These are phyloP conservation scores for Pseudochaenichthys georgianus DNA, from an alignment of 2,797 vertebrate species.

Conservation along the genomic window DNA sequence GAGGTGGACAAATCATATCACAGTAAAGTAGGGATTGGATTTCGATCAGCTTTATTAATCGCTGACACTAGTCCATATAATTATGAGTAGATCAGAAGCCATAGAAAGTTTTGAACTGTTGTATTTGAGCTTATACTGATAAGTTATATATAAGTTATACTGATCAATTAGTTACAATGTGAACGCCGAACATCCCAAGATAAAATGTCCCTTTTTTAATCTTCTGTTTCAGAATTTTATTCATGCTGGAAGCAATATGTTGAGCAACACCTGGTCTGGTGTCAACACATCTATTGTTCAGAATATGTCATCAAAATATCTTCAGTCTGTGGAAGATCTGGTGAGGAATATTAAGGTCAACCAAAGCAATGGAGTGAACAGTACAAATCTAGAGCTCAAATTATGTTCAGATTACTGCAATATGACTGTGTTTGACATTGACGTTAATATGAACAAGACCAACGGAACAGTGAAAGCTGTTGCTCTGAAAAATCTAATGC, in stretches of 20 bases:
- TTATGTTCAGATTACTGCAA: slow-evolving; percentile 67
- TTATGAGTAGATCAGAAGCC: too few species aligned
- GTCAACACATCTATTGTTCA: neutral
- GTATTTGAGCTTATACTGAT: neutral
- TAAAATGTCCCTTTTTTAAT: neutral
- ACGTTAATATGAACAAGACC: slow-evolving; percentile 52
- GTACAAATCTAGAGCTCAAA: slow-evolving; percentile 74
- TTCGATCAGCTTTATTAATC: too few species aligned
- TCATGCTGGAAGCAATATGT: slow-evolving; percentile 77
- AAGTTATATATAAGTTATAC: too few species aligned
- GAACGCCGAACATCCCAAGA: neutral
- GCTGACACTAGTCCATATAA: too few species aligned
- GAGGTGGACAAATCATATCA: neutral
- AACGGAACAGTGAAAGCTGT: slow-evolving; percentile 71
- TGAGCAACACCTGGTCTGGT: slow-evolving; percentile 61
- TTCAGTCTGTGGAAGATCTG: slow-evolving; percentile 79
- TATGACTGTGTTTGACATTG: slow-evolving; percentile 54
- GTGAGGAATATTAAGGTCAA: slow-evolving; percentile 73
- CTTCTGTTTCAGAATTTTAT: slow-evolving; percentile 77
- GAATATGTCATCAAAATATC: slow-evolving; percentile 65
- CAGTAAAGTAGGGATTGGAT: too few species aligned
- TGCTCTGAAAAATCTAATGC: slow-evolving; percentile 74
- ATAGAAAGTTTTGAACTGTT: neutral
- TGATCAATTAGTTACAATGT: neutral
- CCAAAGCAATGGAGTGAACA: neutral